Evolutionary conservation across 2,888 invertebrate species (phyloP).

Genomic region (Cabera pusaria): DNA sequence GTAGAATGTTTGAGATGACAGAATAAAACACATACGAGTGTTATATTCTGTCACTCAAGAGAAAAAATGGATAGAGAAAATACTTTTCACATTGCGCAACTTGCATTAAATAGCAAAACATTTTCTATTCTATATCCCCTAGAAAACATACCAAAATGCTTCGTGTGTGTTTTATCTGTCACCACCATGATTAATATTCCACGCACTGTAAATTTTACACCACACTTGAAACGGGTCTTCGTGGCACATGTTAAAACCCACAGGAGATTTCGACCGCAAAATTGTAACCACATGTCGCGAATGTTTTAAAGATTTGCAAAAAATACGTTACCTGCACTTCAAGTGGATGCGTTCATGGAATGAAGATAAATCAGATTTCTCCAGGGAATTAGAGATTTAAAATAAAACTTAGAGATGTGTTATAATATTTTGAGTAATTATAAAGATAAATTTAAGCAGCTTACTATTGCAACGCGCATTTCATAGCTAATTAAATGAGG

Average conservation of each 20-base stretch:
- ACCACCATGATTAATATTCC: slow-evolving; percentile 27
- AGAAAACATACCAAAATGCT: slow-evolving; percentile 14
- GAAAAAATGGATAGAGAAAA: too few species aligned
- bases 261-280: slow-evolving; percentile 49
- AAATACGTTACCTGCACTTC: slow-evolving; percentile 47
- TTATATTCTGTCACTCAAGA: too few species aligned
- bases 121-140: too few species aligned
- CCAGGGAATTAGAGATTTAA: slow-evolving; percentile 29
- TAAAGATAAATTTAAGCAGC: too few species aligned
- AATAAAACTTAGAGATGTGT: slow-evolving; percentile 15
- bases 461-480: too few species aligned
- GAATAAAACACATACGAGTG: too few species aligned
- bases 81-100: too few species aligned
- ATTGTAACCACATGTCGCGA: slow-evolving; percentile 53
- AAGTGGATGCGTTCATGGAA: too few species aligned
- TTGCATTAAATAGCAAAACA: too few species aligned
- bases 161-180: slow-evolving; percentile 30
- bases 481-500: too few species aligned
- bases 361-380: too few species aligned
- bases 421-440: not conserved
- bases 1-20: too few species aligned
- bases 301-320: slow-evolving; percentile 35
- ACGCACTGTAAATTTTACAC: slow-evolving; percentile 25
- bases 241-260: slow-evolving; percentile 49
- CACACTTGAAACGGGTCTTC: slow-evolving; percentile 29